A percentile compares a stretch with the other conserved stretches of the same genome.
Conservation (phyloP, 2,888 invertebrate genomes). For the Barypeithes pellucidus region DNA sequence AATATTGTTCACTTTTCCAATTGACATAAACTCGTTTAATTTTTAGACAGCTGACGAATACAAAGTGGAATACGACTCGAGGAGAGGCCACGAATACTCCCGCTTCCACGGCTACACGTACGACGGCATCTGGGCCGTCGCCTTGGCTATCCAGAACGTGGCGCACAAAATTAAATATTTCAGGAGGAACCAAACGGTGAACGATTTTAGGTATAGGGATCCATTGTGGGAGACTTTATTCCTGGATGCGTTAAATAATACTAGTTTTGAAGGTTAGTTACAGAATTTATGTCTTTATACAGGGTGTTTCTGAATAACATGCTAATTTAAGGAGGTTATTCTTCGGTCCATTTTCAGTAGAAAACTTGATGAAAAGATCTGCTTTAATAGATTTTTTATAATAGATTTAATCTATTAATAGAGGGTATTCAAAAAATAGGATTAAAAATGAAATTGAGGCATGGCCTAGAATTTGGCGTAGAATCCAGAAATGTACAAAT, state of each 20-base stretch:
- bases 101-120: constrained; percentile 98
- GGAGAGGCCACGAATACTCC: constrained; percentile 88
- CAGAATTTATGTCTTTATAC: not conserved
- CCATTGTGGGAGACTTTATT: constrained; percentile 91
- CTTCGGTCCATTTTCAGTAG: too few relatives aligned
- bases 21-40: too few relatives aligned
- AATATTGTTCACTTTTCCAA: too few relatives aligned
- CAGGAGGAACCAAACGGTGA: constrained; percentile 84
- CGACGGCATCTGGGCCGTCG: constrained; percentile 99
- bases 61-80: constrained; percentile 86
- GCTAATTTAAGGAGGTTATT: too few relatives aligned
- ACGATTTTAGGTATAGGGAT: constrained; percentile 89
- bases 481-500: too few relatives aligned
- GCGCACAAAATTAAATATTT: constrained; percentile 81
- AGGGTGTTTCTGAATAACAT: not conserved
- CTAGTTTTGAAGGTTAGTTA: constrained; percentile 92
- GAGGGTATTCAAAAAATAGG: too few relatives aligned
- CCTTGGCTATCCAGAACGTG: constrained; percentile 93
- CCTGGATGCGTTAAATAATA: constrained; percentile 90
- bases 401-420: too few relatives aligned
- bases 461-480: too few relatives aligned
- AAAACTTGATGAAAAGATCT: too few relatives aligned
- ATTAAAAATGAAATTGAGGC: too few relatives aligned
- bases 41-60: constrained; percentile 92
- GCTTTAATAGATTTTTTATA: too few relatives aligned